Evolutionary conservation across 1,140 invertebrate genomes (phyloP).

Genomic region (Zaprionus vittiger): DNA sequence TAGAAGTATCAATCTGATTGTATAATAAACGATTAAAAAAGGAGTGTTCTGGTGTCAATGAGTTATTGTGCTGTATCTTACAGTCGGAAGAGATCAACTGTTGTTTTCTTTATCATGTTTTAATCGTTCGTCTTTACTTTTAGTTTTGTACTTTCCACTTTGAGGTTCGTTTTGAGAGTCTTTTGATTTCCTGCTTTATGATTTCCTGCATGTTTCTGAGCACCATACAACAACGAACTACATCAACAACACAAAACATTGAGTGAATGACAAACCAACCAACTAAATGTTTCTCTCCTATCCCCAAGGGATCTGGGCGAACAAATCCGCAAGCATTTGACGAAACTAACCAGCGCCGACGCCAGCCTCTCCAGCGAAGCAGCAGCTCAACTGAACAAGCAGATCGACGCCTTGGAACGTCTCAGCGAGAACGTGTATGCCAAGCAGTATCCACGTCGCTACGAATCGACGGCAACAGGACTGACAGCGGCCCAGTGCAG

Average conservation of each 20-base stretch:
- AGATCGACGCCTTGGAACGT: constrained; percentile 89
- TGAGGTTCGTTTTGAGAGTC: background rate
- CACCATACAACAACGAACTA: background rate
- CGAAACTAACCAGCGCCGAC: constrained; percentile 86
- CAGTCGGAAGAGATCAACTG: background rate
- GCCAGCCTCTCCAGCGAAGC: constrained; percentile 86
- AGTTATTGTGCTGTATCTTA: background rate
- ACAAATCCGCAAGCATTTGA: constrained; percentile 89
- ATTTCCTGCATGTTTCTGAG: background rate
- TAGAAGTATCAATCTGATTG: too few relatives aligned
- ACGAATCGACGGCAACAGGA: constrained; percentile 88
- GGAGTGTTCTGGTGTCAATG: background rate
- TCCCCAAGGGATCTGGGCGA: constrained; percentile 90
- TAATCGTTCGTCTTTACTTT: background rate
- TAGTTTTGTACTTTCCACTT: background rate
- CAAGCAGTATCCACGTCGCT: constrained; percentile 87
- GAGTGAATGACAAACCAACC: constrained; percentile 17
- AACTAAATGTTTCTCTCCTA: constrained; percentile 61
- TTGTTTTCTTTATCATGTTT: background rate
- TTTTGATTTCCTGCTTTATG: background rate
- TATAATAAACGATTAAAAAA: too few relatives aligned
- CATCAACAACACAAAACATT: background rate
- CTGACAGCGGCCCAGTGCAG: constrained; percentile 89
- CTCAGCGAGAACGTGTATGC: constrained; percentile 89
- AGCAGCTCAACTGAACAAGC: constrained; percentile 87